Percentiles rank a stretch among this genome's conserved stretches.
These are phyloP conservation scores for Stenichneumon culpator DNA, from an alignment of 2,888 invertebrate species.

Conservation along the genomic window DNA sequence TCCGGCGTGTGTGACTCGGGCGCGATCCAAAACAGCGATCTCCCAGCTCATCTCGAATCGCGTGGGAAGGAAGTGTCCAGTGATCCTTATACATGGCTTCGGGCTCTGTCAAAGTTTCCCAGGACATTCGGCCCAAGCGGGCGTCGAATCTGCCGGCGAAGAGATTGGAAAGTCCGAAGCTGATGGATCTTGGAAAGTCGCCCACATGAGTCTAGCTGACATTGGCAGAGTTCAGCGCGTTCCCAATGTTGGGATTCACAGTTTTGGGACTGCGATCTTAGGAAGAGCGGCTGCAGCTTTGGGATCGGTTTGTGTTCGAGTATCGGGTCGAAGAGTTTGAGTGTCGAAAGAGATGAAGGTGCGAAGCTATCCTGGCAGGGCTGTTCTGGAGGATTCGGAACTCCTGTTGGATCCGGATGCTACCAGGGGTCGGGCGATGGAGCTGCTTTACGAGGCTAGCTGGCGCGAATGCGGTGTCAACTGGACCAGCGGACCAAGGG, in stretches of 20 bases:
- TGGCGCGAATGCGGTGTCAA: constrained; percentile 89
- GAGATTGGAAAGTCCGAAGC: neutral
- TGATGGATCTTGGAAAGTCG: neutral
- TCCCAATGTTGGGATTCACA: neutral
- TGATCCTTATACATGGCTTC: constrained; percentile 9
- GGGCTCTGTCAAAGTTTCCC: neutral
- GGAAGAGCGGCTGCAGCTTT: neutral
- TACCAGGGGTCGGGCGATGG: constrained; percentile 90
- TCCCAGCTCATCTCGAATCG: neutral
- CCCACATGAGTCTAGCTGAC: constrained; percentile 3
- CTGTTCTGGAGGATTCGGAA: constrained; percentile 88
- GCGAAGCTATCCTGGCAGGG: constrained; percentile 94
- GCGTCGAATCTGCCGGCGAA: neutral
- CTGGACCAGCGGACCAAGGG: constrained; percentile 76
- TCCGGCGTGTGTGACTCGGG: neutral
- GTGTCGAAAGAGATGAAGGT: constrained; percentile 89
- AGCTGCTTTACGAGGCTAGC: constrained; percentile 93
- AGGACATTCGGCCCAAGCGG: neutral
- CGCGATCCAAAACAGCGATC: neutral
- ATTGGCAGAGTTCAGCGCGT: neutral
- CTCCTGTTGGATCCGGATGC: constrained; percentile 90
- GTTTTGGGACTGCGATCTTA: neutral
- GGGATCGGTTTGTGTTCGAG: neutral
- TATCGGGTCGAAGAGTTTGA: neutral
- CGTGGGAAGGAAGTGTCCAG: constrained; percentile 16